Evolutionary conservation across 1,140 invertebrate species (phyloP).

Genomic region (Archivesica marissinica): DNA sequence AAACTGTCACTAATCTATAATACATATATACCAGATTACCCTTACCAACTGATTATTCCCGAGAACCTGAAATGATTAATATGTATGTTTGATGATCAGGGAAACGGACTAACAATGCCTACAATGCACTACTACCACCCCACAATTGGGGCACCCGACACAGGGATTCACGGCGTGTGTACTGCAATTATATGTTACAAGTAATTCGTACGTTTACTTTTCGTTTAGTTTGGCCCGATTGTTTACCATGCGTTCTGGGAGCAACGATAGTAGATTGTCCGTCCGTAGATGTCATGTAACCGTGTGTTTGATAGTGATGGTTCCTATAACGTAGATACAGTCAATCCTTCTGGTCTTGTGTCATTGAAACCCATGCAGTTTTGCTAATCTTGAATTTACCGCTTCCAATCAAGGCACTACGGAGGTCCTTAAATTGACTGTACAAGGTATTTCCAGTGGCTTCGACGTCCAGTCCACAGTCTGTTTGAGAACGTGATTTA

Average conservation of each 20-base stretch:
- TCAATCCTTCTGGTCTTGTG: slow-evolving; percentile 29
- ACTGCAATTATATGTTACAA: background rate
- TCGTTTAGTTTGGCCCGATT: slow-evolving; percentile 63
- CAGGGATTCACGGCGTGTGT: background rate
- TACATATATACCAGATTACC: no score
- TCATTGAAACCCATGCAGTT: slow-evolving; percentile 50
- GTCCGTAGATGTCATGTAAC: slow-evolving; percentile 43
- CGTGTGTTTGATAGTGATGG: background rate
- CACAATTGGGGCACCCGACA: background rate
- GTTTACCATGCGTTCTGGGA: slow-evolving; percentile 52
- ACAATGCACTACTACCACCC: background rate
- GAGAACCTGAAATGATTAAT: no score
- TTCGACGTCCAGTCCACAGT: slow-evolving; percentile 58
- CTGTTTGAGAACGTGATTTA: slow-evolving; percentile 62
- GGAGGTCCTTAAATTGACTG: no score
- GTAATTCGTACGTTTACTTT: slow-evolving; percentile 53
- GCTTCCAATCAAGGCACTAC: background rate
- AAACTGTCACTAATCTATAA: no score
- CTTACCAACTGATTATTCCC: no score
- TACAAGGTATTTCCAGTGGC: slow-evolving; percentile 48
- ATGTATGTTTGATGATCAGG: no score
- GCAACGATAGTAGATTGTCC: slow-evolving; percentile 35
- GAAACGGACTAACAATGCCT: background rate
- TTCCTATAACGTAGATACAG: slow-evolving; percentile 20
- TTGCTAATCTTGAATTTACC: slow-evolving; percentile 48